These are phyloP conservation scores for Enteromius radiatus DNA, from an alignment of 2,797 vertebrate species.

Conservation along the genomic window DNA sequence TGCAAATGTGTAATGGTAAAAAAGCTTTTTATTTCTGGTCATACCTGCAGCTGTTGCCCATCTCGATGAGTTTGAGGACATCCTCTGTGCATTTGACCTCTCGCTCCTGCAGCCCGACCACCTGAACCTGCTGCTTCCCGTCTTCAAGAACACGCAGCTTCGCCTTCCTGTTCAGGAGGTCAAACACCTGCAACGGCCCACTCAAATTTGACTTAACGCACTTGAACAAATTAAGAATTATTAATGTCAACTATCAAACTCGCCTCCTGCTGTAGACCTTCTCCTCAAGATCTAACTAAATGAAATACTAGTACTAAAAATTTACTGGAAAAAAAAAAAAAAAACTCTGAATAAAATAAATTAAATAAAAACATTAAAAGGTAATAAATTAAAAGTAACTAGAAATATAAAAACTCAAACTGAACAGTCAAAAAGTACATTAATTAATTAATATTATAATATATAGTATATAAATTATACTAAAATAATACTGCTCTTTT, in stretches of 20 bases:
- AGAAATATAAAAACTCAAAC: background rate
- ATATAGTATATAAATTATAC: background rate
- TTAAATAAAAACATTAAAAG: background rate
- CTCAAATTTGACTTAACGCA: background rate
- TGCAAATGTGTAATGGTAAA: no score
- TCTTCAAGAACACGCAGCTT: conserved; percentile 86
- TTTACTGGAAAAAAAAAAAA: background rate
- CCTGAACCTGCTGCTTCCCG: conserved; percentile 87
- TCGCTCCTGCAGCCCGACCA: conserved; percentile 84
- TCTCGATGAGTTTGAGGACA: conserved; percentile 86
- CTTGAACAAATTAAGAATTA: background rate
- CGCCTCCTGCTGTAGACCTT: conserved; percentile 95
- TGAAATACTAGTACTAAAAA: background rate
- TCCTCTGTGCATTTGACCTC: conserved; percentile 88
- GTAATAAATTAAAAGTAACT: background rate
- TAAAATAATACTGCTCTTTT: background rate
- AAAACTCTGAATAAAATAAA: background rate
- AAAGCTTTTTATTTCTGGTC: no score
- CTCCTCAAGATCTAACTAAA: conserved; percentile 91
- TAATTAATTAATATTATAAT: background rate
- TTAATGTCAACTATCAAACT: conserved; percentile 35
- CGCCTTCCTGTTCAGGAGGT: conserved; percentile 85
- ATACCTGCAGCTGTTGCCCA: conserved; percentile 87
- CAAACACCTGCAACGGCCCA: conserved; percentile 77
- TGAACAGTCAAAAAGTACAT: background rate